These are phyloP conservation scores for Phyllotreta cruciferae DNA, from an alignment of 2,888 invertebrate species.

Conservation along the genomic window DNA sequence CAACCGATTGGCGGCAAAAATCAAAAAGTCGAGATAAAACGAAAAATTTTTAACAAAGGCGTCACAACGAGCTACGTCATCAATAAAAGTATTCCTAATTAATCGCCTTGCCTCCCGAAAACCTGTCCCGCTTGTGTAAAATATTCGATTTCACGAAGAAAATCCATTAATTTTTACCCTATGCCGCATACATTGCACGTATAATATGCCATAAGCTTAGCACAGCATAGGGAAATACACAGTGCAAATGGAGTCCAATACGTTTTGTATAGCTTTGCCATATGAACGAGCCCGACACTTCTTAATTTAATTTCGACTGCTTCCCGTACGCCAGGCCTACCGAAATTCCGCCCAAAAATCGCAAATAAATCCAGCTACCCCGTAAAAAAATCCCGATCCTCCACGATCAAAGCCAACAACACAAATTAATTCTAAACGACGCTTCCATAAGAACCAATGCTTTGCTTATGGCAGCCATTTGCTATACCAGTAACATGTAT, in stretches of 20 bases:
- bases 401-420: constrained; percentile 25
- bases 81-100: constrained; percentile 56
- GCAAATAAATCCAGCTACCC: constrained; percentile 47
- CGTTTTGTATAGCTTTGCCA: constrained; percentile 56
- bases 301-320: constrained; percentile 45
- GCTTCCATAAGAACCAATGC: constrained; percentile 56
- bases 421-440: constrained; percentile 44
- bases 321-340: constrained; percentile 14
- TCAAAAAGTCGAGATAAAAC: constrained; percentile 44
- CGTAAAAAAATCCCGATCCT: constrained; percentile 48
- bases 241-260: constrained; percentile 62
- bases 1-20: constrained; percentile 56
- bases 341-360: constrained; percentile 52
- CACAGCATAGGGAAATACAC: constrained; percentile 56
- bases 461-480: constrained; percentile 66
- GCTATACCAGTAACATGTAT: constrained; percentile 60
- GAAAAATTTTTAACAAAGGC: constrained; percentile 53
- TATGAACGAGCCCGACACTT: constrained; percentile 59
- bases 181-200: constrained; percentile 47
- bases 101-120: constrained; percentile 31
- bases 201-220: constrained; percentile 52
- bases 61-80: constrained; percentile 58
- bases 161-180: constrained; percentile 44
- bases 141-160: constrained; percentile 43
- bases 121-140: constrained; percentile 32